phyloP scores from a whole-genome alignment of 2,113 vertebrate genomes.

The Meles meles region DNA sequence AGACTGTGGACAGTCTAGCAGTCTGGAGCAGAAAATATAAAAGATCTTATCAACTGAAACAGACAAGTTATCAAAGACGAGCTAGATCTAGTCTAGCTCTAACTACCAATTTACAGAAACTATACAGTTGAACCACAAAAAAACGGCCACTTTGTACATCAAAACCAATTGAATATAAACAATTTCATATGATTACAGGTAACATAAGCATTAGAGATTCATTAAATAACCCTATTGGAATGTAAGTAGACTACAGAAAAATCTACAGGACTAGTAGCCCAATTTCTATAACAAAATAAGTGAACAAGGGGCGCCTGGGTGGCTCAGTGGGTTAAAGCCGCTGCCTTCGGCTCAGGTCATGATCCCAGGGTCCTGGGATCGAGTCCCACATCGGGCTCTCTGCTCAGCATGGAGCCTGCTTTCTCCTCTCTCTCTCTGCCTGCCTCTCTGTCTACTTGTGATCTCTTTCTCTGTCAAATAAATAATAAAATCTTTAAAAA shows the following conservation, averaged over 20 bases:
- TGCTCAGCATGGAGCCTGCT: too few species aligned
- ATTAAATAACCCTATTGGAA: background rate
- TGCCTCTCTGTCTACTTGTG: too few species aligned
- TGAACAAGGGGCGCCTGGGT: too few species aligned
- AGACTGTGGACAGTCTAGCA: background rate
- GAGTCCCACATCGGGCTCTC: too few species aligned
- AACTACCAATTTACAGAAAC: background rate
- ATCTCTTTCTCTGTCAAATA: too few species aligned
- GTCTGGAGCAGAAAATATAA: background rate
- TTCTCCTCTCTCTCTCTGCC: too few species aligned
- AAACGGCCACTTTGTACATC: background rate
- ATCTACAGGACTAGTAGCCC: background rate
- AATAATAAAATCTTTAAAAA: too few species aligned
- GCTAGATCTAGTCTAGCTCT: background rate
- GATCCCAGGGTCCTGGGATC: too few species aligned
- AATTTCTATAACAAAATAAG: background rate
- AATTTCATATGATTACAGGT: background rate
- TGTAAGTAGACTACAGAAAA: background rate
- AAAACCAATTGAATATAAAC: background rate
- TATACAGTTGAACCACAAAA: background rate
- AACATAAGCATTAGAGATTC: background rate
- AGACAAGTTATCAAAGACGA: background rate
- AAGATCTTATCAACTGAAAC: background rate
- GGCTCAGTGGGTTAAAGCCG: too few species aligned
- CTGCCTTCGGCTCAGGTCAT: too few species aligned